Evolutionary conservation across 1,140 invertebrate species (phyloP).

Genomic region (Bombus affinis): DNA sequence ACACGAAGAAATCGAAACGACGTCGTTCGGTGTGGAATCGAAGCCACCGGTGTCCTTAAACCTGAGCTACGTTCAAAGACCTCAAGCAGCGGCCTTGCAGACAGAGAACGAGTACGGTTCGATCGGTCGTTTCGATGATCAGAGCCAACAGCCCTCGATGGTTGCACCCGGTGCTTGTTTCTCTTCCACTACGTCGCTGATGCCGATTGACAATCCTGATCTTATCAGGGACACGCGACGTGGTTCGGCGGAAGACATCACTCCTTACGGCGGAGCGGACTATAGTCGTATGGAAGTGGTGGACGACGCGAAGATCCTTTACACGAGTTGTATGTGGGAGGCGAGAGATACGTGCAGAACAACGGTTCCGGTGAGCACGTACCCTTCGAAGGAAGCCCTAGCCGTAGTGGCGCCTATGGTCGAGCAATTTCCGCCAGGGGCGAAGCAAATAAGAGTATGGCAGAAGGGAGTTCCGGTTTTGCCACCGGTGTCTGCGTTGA

Average conservation of each 20-base stretch:
- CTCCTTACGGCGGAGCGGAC: conserved; percentile 65
- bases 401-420: conserved; percentile 82
- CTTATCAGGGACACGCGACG: conserved; percentile 89
- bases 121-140: conserved; percentile 68
- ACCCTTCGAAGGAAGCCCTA: conserved; percentile 90
- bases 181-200: conserved; percentile 87
- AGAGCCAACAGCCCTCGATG: conserved; percentile 40
- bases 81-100: conserved; percentile 56
- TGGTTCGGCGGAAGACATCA: conserved; percentile 73
- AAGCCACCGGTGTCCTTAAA: conserved; percentile 74
- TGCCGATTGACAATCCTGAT: conserved; percentile 90
- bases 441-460: conserved; percentile 92
- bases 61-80: conserved; percentile 75
- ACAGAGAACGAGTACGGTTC: conserved; percentile 70
- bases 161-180: conserved; percentile 77
- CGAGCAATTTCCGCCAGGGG: conserved; percentile 82
- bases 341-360: conserved; percentile 80
- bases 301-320: conserved; percentile 90
- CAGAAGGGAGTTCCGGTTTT: conserved; percentile 92
- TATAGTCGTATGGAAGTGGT: conserved; percentile 84
- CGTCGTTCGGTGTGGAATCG: conserved; percentile 72
- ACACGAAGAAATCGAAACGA: conserved; percentile 76
- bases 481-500: conserved; percentile 90
- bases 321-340: conserved; percentile 84
- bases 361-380: conserved; percentile 79